Evolutionary conservation across 2,113 vertebrate species (phyloP), one percentile per base, ranked within the genome.

Genomic region (Steatornis caripensis): DNA sequence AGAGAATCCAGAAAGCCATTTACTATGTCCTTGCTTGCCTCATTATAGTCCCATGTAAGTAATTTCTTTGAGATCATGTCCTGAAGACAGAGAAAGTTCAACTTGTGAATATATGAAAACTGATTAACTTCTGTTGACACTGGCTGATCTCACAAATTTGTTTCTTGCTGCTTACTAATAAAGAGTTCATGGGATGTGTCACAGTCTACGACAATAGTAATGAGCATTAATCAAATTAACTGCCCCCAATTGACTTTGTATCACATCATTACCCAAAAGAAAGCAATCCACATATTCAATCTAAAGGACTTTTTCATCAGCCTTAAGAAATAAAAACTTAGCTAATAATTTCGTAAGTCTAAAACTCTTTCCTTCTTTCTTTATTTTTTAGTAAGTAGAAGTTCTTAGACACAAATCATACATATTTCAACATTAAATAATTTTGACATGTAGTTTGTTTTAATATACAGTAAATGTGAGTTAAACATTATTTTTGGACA

Each of bases 81-180:
- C 53, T 87, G 77, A 92, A 95, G 26, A 22, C n/a, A 87, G 18
- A 51, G 26, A 87, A 39, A 36, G 29, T 69, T 91, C 68, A 48
- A 23, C 18, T 19, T 70, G 45, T 84, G 60, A 82, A 85, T 95
- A 85, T 89, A 49, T 90, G 66, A 92, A 78, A 95, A 77, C 19
- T 53, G 64, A 79, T 96, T 97, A 82, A 68, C 70, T 95, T 84
- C 85, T 92, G 65, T 92, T 83, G 86, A 94, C 43, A 70, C 15
- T 70, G 17, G 16, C 39, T 64, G 61, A 54, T 90, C 48, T 89
- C 49, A 89, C 36, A 82, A 72, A 83, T 69, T 78, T 24, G 29
- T 74, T 69, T 81, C 51, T 96, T 89, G 41, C 45, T 69, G 95
- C 72, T 93, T 76, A 93, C 51, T 95, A 96, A 94, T 74, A 91